Conservation (phyloP, 1,140 invertebrate genomes). For the Periplaneta americana region DNA sequence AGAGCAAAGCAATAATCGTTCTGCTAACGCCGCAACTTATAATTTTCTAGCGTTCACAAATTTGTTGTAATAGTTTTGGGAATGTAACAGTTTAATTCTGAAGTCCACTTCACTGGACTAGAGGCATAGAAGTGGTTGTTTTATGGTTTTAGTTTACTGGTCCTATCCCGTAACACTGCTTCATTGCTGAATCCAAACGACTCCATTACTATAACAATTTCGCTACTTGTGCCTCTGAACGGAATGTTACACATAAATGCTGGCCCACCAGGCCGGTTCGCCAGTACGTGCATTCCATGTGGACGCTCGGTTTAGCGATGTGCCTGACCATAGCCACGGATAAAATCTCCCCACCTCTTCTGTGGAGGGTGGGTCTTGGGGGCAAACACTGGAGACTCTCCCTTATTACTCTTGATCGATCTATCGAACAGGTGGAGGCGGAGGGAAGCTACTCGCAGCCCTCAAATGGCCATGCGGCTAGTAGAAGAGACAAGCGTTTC, state of each 20-base stretch:
- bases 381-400: background rate
- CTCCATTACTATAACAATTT: background rate
- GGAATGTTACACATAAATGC: background rate
- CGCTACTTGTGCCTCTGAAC: background rate
- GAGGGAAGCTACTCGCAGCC: background rate
- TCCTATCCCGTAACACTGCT: background rate
- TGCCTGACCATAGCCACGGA: background rate
- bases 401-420: background rate
- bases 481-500: background rate
- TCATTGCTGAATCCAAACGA: background rate
- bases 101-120: background rate
- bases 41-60: too few species aligned
- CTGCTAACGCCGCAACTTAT: too few species aligned
- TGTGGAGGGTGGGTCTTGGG: background rate
- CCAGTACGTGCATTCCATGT: background rate
- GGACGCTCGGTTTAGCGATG: background rate
- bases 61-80: too few species aligned
- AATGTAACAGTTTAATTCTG: background rate
- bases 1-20: too few species aligned
- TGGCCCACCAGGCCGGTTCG: background rate
- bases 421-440: background rate
- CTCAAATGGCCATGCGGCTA: background rate
- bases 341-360: background rate
- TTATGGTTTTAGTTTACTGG: background rate
- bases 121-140: background rate